Evolutionary conservation across 1,140 invertebrate genomes (phyloP).

Genomic region (Tetragonula clypearis): DNA sequence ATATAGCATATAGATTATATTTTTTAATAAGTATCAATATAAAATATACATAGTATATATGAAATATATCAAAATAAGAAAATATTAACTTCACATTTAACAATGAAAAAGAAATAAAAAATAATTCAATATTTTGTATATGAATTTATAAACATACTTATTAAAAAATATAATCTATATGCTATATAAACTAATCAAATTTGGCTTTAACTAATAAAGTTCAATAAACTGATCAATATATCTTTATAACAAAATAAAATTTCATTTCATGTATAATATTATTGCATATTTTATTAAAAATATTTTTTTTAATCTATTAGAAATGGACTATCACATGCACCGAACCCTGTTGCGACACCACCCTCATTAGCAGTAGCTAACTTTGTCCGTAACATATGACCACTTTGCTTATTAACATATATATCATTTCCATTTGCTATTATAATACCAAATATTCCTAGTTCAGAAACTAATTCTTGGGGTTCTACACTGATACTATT

Average conservation of each 20-base stretch:
- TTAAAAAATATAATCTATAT: neutral
- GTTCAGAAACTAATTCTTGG: conserved; percentile 87
- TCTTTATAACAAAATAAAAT: neutral
- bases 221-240: neutral
- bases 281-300: neutral
- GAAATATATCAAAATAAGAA: neutral
- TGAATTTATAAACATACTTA: neutral
- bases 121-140: neutral
- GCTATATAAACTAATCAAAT: neutral
- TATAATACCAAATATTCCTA: conserved; percentile 96
- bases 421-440: conserved; percentile 89
- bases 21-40: neutral
- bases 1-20: too few relatives aligned
- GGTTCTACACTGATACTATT: conserved; percentile 61
- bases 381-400: conserved; percentile 97
- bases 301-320: conserved; percentile 40
- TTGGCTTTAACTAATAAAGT: neutral
- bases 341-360: conserved; percentile 93
- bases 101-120: neutral
- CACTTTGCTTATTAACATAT: conserved; percentile 88
- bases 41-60: neutral
- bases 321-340: conserved; percentile 92
- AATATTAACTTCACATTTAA: neutral
- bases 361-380: conserved; percentile 91
- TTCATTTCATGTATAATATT: conserved; percentile 76